phyloP scores from a whole-genome alignment of 2,797 vertebrate genomes.

The Spatula versicolor region DNA sequence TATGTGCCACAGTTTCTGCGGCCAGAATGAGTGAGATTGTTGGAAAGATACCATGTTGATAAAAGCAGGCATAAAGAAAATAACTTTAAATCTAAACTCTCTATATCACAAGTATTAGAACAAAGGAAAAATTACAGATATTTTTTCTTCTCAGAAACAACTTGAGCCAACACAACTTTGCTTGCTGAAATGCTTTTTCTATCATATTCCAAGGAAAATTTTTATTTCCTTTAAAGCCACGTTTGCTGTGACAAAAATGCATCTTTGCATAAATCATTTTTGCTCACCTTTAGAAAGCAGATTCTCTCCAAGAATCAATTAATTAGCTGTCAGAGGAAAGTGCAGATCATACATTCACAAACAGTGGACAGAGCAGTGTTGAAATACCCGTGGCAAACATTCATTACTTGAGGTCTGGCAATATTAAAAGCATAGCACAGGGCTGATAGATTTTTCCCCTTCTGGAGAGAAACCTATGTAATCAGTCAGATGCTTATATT shows the following conservation, averaged over 20 bases:
- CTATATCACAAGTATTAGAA: conserved; percentile 15
- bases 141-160: not conserved
- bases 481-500: conserved; percentile 39
- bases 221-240: conserved; percentile 40
- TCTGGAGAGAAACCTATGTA: not conserved
- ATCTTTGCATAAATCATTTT: conserved; percentile 45
- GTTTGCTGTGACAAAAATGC: conserved; percentile 37
- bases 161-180: not conserved
- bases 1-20: not conserved
- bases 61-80: conserved; percentile 27
- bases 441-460: not conserved
- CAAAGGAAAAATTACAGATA: not conserved
- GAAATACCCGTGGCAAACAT: conserved; percentile 5
- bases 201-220: conserved; percentile 1
- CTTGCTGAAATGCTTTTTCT: conserved; percentile 13
- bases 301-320: conserved; percentile 53
- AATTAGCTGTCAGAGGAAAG: conserved; percentile 42
- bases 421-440: not conserved
- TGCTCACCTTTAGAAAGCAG: conserved; percentile 53
- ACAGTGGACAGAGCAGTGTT: not conserved
- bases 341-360: not conserved
- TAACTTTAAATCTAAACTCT: conserved; percentile 40
- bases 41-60: not conserved
- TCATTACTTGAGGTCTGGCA: conserved; percentile 20
- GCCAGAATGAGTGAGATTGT: conserved; percentile 22